Evolutionary conservation across 1,140 invertebrate genomes (phyloP), one percentile per base, ranked within the genome.

Genomic region (Zaprionus vittiger): DNA sequence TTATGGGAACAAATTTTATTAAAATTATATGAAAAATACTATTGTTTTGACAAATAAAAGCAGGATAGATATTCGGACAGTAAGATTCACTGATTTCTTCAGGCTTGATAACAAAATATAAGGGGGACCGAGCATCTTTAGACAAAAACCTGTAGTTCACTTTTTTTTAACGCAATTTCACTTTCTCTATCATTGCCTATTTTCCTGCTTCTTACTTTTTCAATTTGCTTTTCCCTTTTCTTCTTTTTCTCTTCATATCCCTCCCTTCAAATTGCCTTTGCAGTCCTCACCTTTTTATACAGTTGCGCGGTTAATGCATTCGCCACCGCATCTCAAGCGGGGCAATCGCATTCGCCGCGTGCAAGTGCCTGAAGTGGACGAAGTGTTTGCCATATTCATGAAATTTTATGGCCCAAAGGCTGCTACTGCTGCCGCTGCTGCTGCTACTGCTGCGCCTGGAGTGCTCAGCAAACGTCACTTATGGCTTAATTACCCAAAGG

Each of bases 401-500:
- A 78, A 86, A 69, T 77, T 77, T 77, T 67, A 77, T 73, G 56
- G 57, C 63, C 17, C 64, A 47, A 64, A 71, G 68, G 67, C 67
- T 49, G 44, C 41, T 41, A 49, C 41, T 24, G 4, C 49, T 24
- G 20, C 49, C 1, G 11, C 11, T 12, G 11, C 12, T 5, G 22
- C 12, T 14, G 24, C 24, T 2, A 5, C 11, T 24, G 47, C 41
- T 44, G 41, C 7, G 41, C 24, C 49, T 71, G 71, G 38, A 76
- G 73, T 71, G 73, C 41, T 76, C 6, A 34, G 73, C 64, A 62
- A 70, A 76, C 61, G 34, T 60, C 37, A 14, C n/a, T 71, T 64
- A 71, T 55, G 28, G 74, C 68, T 64, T 70, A 80, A 70, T 76
- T 76, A 71, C 79, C 73, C 79, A 80, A 86, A 79, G 68, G 79